phyloP scores from a whole-genome alignment of 2,797 vertebrate species.

The Mionectes olivaceus region DNA sequence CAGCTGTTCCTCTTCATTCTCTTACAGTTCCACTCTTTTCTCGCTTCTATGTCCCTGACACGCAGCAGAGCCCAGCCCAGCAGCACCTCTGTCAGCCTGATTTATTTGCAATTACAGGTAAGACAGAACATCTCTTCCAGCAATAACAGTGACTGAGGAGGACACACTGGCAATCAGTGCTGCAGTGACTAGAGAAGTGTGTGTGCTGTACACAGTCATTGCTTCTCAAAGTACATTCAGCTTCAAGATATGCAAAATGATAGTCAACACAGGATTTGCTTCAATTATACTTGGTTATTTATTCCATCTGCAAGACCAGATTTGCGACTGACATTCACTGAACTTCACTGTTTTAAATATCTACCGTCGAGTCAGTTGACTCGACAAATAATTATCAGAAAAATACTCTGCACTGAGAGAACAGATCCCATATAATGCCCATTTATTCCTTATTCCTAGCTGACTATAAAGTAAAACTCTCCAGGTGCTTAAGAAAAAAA shows the following conservation, averaged over 20 bases:
- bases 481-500: background rate
- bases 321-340: background rate
- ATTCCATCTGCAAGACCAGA: background rate
- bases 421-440: background rate
- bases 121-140: background rate
- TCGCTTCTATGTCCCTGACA: background rate
- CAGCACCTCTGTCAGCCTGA: background rate
- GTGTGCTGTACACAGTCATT: background rate
- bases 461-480: background rate
- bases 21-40: background rate
- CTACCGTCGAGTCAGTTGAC: background rate
- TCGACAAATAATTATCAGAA: background rate
- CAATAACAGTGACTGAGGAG: background rate
- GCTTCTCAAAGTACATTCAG: background rate
- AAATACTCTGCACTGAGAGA: background rate
- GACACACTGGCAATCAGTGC: accelerated
- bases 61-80: background rate
- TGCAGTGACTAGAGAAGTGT: background rate
- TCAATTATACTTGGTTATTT: background rate
- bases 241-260: background rate
- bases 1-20: background rate
- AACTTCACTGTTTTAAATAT: background rate
- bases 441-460: background rate
- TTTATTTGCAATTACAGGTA: background rate
- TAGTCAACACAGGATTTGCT: accelerated